These are phyloP conservation scores for Gobio occitaniae DNA, from an alignment of 2,797 vertebrate genomes.

Conservation along the genomic window DNA sequence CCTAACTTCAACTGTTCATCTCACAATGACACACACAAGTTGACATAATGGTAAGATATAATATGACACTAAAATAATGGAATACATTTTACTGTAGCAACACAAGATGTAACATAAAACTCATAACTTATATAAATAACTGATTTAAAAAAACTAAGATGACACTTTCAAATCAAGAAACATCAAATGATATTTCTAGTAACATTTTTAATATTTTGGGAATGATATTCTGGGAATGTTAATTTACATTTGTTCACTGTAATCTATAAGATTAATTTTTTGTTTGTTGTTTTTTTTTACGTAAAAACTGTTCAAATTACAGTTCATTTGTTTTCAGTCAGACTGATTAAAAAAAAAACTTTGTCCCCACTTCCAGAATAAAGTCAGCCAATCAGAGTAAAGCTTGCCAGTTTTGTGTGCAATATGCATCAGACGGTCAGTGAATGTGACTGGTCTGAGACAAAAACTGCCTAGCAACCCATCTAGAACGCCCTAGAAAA, in stretches of 20 bases:
- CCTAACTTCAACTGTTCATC: too few species aligned
- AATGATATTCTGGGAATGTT: neutral
- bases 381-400: constrained; percentile 11
- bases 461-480: neutral
- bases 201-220: neutral
- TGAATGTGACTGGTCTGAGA: neutral
- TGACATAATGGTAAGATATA: too few species aligned
- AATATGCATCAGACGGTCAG: neutral
- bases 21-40: too few species aligned
- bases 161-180: neutral
- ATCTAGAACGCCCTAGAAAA: neutral
- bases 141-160: neutral
- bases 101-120: too few species aligned
- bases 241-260: neutral
- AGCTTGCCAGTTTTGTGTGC: neutral
- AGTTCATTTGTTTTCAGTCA: neutral
- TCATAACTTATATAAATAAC: neutral
- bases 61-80: too few species aligned
- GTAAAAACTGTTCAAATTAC: neutral
- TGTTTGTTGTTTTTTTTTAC: neutral
- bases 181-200: neutral
- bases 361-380: neutral
- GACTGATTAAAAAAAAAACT: neutral
- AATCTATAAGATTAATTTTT: neutral
- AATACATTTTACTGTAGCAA: too few species aligned